Evolutionary conservation across 2,888 invertebrate genomes (phyloP).

Genomic region (Latheticus oryzae): DNA sequence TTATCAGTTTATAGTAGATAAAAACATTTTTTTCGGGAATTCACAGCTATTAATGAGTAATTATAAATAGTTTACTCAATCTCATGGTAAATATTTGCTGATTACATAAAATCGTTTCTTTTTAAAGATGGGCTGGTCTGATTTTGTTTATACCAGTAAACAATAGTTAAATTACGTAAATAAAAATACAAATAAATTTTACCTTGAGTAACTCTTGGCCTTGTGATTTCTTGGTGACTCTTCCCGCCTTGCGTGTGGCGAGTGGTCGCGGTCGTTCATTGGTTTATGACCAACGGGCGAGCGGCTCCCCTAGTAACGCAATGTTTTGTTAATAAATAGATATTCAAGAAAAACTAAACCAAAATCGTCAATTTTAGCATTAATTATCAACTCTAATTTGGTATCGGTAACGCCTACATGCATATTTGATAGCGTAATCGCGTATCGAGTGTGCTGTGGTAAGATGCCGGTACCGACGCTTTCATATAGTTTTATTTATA

Average conservation of each 20-base stretch:
- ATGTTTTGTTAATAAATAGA: conserved; percentile 41
- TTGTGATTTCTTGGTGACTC: conserved; percentile 64
- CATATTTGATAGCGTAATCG: conserved; percentile 16
- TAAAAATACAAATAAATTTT: conserved; percentile 43
- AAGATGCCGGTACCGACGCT: conserved; percentile 41
- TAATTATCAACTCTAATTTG: background rate
- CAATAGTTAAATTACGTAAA: no score
- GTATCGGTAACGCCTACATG: background rate
- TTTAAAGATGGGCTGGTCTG: no score
- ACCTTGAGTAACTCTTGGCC: conserved; percentile 64
- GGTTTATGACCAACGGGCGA: conserved; percentile 58
- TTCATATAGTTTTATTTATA: conserved; percentile 45
- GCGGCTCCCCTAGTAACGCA: conserved; percentile 57
- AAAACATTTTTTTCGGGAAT: no score
- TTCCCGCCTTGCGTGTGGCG: conserved; percentile 62
- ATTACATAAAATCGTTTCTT: no score
- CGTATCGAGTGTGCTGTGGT: conserved; percentile 26
- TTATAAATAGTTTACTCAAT: no score
- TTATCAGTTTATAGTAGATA: no score
- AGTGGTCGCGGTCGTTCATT: conserved; percentile 60
- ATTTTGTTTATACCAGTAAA: no score
- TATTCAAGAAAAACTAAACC: conserved; percentile 5
- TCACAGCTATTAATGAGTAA: no score
- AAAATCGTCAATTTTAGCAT: background rate
- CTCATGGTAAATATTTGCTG: no score